Evolutionary conservation across 2,113 vertebrate species (phyloP), one percentile per base, ranked within the genome.

Genomic region (Seriola rivoliana): DNA sequence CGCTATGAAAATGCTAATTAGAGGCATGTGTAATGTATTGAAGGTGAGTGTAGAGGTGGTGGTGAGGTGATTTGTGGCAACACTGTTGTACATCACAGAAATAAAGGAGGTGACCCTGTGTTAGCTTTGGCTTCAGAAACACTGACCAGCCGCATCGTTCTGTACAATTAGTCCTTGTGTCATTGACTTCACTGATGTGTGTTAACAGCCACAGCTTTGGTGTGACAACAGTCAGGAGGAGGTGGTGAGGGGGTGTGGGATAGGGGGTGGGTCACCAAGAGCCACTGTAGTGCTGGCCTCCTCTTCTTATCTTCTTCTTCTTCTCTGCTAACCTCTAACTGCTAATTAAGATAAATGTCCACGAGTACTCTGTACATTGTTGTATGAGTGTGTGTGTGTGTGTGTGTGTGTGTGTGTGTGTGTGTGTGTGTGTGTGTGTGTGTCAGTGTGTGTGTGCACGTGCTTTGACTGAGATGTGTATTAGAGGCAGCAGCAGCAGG

Each of bases 311-410:
- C 17, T 54, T 64, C 42, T 75, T 46, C 8, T 42, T 4, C 29
- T 29, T 29, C 29, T 29, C 29, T 29, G 29, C 29, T 29, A 29
- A 29, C 29, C 2, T 29, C 34, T 36, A 36, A 80, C 84, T 40
- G 8, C 74, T 91, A 91, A 92, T 93, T 86, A 88, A 81, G 86
- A 90, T 80, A 87, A 91, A 86, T 12, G 42, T 81, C 75, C 67
- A 19, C 14, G 13, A 77, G 62, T 29, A 54, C 17, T 42, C 11
- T 36, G 60, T 67, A 34, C 54, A 62, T 36, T 4, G 48, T 46
- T 42, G 58, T 8, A 11, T 11, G 40, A 29, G 70, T 42, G 40
- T 9, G 8, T 10, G 10, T 11, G 36, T n/a, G 70, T 54, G 58
- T 16, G 54, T 54, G 58, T 8, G 17, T 11, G 40, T 40, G 70